Evolutionary conservation across 2,888 invertebrate genomes (phyloP).

Genomic region (Dynastes grantii): DNA sequence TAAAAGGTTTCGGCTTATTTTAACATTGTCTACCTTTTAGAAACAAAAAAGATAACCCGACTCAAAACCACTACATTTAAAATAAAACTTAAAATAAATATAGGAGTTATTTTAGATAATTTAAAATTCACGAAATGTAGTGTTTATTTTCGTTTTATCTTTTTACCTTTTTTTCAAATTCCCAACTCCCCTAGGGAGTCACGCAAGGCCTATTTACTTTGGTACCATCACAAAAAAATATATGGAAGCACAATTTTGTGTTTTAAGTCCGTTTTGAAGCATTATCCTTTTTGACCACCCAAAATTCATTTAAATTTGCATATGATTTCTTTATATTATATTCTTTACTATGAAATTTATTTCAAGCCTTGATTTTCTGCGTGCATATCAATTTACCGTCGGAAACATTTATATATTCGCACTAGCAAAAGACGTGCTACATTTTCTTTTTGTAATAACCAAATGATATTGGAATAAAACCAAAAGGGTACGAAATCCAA

Average conservation of each 20-base stretch:
- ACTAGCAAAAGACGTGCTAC: too few species aligned
- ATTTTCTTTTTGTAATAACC: too few species aligned
- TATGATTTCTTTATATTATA: neutral
- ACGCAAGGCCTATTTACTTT: conserved; percentile 34
- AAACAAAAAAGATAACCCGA: conserved; percentile 51
- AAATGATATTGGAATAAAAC: too few species aligned
- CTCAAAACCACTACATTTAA: neutral
- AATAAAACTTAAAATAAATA: conserved; percentile 31
- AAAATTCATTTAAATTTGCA: conserved; percentile 21
- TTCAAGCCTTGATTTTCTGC: neutral
- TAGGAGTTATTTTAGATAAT: conserved; percentile 15
- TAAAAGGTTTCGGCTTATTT: conserved; percentile 59
- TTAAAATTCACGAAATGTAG: conserved; percentile 28
- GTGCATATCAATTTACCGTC: too few species aligned
- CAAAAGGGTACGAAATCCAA: neutral
- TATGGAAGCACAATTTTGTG: neutral
- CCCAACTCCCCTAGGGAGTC: neutral
- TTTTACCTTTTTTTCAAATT: conserved; percentile 2
- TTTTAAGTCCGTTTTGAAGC: too few species aligned
- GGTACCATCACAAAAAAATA: neutral
- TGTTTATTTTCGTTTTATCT: conserved; percentile 24
- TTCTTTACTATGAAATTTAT: too few species aligned
- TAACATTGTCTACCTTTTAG: conserved; percentile 51
- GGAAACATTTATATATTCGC: too few species aligned
- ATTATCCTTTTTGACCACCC: conserved; percentile 5